Base-by-base conservation (phyloP, 2,888 invertebrate genomes). In the Crematogaster levior region DNA sequence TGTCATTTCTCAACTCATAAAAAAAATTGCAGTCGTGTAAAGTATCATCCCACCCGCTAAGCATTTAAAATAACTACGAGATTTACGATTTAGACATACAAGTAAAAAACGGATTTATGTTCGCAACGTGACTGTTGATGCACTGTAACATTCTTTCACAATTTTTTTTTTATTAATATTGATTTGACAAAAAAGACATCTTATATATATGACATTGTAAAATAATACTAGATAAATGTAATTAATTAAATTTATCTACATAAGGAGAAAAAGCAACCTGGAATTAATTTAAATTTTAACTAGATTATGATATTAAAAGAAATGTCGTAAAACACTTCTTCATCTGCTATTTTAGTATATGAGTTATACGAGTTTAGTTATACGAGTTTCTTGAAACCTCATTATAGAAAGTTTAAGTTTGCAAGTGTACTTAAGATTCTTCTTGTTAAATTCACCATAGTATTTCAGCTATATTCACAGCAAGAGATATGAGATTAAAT, bases 361-460 rank as follows among this genome's bases (percentile, higher is more conserved):
- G 34, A 3, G 34, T 6, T 34, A 34, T n/a, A n/a, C n/a, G n/a
- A 6, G 34, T 37, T 61, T 24, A 53, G 15, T 6, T 27, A 12
- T 34, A 18, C 21, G 12, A 24, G 34, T 43, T 34, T 21, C 48
- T 40, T 30, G 53, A 30, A 21, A 24, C n/a, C 40, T 12, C 37
- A 34, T 58, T 34, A 18, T 6, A 3, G 43, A 58, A 70, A 40
- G 56, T 77, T 68, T 24, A 56, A 70, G 43, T 70, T 56, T 34
- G 56, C 34, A 34, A n/a, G 21, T 21, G 10, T 53, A 24, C 24
- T 46, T 56, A 58, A 51, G 24, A 51, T 65, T 65, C 30, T 34
- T 34, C 43, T n/a, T 43, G 34, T 12, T 70, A 79, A 68, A n/a
- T 56, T 15, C 30, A 18, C 12, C 30, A 12, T 27, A 21, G n/a